Conservation (phyloP, 2,113 vertebrate genomes). For the Proteles cristata region DNA sequence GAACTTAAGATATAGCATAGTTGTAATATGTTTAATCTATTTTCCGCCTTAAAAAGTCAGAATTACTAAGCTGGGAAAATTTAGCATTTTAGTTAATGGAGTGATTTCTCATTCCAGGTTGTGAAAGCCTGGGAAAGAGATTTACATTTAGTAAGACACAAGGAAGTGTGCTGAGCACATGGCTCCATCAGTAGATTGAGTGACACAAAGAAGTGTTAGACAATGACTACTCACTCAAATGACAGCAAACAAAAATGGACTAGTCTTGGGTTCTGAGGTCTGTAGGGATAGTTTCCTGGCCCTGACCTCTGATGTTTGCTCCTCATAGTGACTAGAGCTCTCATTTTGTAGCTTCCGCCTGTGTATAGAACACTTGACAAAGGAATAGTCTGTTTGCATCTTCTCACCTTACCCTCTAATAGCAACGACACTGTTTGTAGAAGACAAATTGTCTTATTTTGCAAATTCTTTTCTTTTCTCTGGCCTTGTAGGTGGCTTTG, state of each 20-base stretch:
- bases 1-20: neutral
- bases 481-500: neutral
- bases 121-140: neutral
- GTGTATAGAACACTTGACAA: neutral
- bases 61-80: neutral
- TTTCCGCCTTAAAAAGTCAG: neutral
- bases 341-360: neutral
- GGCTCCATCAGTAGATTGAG: neutral
- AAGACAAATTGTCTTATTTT: conserved; percentile 39
- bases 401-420: neutral
- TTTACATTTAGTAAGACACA: neutral
- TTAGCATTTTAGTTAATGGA: conserved; percentile 7
- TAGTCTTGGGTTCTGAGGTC: neutral
- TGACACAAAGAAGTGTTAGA: neutral
- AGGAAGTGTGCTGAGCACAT: neutral
- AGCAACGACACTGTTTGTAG: neutral
- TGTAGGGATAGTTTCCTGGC: neutral
- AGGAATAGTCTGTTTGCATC: neutral
- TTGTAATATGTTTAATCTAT: neutral
- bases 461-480: neutral
- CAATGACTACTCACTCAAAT: neutral
- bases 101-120: neutral
- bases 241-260: neutral
- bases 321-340: neutral
- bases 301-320: neutral